These are phyloP conservation scores for Tarsius wallacei DNA, from an alignment of 2,797 vertebrate species.

Conservation along the genomic window DNA sequence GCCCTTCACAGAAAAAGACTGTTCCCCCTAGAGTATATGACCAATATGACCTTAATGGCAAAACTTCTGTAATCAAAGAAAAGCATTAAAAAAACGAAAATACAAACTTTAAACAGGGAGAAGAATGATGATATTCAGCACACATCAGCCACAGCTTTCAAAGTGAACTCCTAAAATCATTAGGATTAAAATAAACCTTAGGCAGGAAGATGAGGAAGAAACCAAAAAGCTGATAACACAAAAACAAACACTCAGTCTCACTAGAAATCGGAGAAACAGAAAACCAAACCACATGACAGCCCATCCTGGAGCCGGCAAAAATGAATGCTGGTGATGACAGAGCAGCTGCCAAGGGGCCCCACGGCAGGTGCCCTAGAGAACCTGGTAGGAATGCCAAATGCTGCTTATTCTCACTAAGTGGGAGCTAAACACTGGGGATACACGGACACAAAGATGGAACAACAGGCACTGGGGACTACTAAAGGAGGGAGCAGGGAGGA, in stretches of 20 bases:
- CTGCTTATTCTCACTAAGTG: too few relatives aligned
- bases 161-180: not conserved
- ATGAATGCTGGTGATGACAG: fast-evolving
- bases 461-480: too few relatives aligned
- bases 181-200: not conserved
- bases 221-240: not conserved
- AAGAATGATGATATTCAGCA: fast-evolving
- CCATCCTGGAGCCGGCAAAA: fast-evolving
- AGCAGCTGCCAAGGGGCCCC: fast-evolving
- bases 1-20: not conserved
- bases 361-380: fast-evolving
- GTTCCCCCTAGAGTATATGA: fast-evolving
- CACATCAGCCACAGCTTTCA: not conserved
- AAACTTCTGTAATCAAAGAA: too few relatives aligned
- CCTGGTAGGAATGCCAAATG: not conserved
- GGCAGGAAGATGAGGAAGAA: not conserved
- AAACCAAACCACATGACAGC: fast-evolving
- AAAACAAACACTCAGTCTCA: too few relatives aligned
- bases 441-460: too few relatives aligned
- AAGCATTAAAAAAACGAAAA: not conserved
- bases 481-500: too few relatives aligned
- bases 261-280: not conserved
- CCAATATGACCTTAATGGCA: not conserved
- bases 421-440: too few relatives aligned
- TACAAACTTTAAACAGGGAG: fast-evolving